These are phyloP conservation scores for Dryobota labecula DNA, from an alignment of 2,888 invertebrate genomes.

Conservation along the genomic window DNA sequence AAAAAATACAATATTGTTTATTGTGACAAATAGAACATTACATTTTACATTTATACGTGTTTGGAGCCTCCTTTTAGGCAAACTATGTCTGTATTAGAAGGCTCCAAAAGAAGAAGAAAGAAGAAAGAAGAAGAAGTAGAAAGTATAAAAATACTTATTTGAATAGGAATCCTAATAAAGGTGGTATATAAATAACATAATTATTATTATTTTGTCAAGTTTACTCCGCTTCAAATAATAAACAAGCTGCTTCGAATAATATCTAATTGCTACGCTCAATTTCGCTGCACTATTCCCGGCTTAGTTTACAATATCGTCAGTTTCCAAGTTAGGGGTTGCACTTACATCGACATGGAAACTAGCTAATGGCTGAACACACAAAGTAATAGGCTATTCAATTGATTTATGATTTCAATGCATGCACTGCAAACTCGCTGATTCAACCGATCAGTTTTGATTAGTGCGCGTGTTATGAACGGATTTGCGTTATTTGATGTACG, in stretches of 20 bases:
- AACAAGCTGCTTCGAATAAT: conserved; percentile 20
- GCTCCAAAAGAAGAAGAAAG: too few relatives aligned
- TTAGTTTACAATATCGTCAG: conserved; percentile 52
- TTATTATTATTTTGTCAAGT: neutral
- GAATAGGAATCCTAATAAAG: neutral
- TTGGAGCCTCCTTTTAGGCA: too few relatives aligned
- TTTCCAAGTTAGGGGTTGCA: conserved; percentile 67
- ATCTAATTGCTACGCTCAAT: conserved; percentile 46
- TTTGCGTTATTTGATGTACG: conserved; percentile 44
- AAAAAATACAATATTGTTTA: too few relatives aligned
- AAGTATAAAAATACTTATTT: too few relatives aligned
- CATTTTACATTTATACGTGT: too few relatives aligned
- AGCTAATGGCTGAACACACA: conserved; percentile 82
- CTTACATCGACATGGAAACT: conserved; percentile 67
- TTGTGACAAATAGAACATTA: too few relatives aligned
- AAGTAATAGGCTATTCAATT: conserved; percentile 82
- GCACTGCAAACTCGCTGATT: conserved; percentile 73
- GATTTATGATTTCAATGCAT: conserved; percentile 84
- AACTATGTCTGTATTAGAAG: too few relatives aligned
- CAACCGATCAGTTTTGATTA: conserved; percentile 71
- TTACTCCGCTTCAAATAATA: conserved; percentile 10
- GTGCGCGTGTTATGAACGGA: conserved; percentile 49
- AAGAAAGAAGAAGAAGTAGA: too few relatives aligned
- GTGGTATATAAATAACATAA: neutral
- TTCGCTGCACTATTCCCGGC: conserved; percentile 45